Evolutionary conservation across 2,113 vertebrate genomes (phyloP), one percentile per base, ranked within the genome.

Genomic region (Terrapene triunguis): DNA sequence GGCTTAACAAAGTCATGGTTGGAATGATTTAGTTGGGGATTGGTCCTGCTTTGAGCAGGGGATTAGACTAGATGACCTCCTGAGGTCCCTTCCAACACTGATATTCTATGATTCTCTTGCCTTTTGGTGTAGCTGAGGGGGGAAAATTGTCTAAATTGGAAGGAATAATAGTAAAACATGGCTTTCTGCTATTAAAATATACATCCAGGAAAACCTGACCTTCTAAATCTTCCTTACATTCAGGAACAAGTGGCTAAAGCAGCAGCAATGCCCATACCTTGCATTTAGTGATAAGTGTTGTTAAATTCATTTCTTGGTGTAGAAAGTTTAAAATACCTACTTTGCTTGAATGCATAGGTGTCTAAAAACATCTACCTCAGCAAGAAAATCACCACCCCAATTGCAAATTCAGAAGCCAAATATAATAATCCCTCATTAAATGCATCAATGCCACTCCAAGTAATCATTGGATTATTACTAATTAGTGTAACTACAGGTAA

Each of bases 401-500:
- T 84, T 22, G 5, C 22, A 9, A 19, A 35, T 87, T 94, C 69
- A 76, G 87, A 96, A 94, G 53, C 78, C 2, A 22, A 88, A 38
- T 29, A 38, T 80, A 0, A 1, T 86, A 94, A 84, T 80, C 88
- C 76, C 57, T 51, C 86, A 44, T 93, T 95, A 82, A 25, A 81
- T 82, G 44, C 3, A 72, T 83, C 59, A 51, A 88, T 83, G n/a
- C 93, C 92, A 93, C 91, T 84, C 80, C 74, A 53, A 62, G 38
- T 93, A 96, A 94, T 96, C 94, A 94, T 88, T 91, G 93, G 92
- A 95, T 97, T 97, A 91, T 84, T 91, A 27, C 74, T 96, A 94
- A 96, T 96, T 96, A 93, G 93, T 78, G 11, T 90, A 94, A 88
- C 87, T 90, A 80, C 59, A 82, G 50, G 57, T 94, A 93, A 97